phyloP scores from a whole-genome alignment of 2,113 vertebrate species.

The Hoplias malabaricus region DNA sequence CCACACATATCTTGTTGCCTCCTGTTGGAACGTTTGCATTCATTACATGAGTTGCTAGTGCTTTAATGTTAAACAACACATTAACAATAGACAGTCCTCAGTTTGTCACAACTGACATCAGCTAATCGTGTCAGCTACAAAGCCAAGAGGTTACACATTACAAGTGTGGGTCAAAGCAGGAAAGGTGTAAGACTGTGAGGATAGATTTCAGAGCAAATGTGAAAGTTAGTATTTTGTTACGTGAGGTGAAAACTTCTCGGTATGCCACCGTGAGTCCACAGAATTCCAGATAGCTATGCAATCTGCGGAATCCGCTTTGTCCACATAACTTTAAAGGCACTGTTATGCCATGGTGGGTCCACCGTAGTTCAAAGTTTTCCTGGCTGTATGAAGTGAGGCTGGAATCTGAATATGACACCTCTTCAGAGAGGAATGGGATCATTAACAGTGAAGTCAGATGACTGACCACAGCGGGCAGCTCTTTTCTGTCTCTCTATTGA shows the following conservation, averaged over 20 bases:
- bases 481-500: neutral
- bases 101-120: too few species aligned
- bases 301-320: slow-evolving; percentile 13
- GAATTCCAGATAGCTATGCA: neutral
- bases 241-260: neutral
- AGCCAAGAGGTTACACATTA: neutral
- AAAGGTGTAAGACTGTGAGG: neutral
- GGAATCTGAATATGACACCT: slow-evolving; percentile 45
- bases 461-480: neutral
- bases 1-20: too few species aligned
- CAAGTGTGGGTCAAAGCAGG: neutral
- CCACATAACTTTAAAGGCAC: neutral
- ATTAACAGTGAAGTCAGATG: slow-evolving; percentile 16
- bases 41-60: too few species aligned
- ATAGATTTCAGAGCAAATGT: neutral
- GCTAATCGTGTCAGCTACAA: neutral
- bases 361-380: slow-evolving; percentile 14
- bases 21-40: too few species aligned
- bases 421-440: slow-evolving; percentile 2
- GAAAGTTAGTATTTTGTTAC: neutral
- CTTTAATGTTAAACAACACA: too few species aligned
- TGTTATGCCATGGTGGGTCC: slow-evolving; percentile 17
- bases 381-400: neutral
- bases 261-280: neutral
- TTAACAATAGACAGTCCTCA: too few species aligned